These are phyloP conservation scores for Gila orcuttii DNA, from an alignment of 2,113 vertebrate genomes.

Conservation along the genomic window DNA sequence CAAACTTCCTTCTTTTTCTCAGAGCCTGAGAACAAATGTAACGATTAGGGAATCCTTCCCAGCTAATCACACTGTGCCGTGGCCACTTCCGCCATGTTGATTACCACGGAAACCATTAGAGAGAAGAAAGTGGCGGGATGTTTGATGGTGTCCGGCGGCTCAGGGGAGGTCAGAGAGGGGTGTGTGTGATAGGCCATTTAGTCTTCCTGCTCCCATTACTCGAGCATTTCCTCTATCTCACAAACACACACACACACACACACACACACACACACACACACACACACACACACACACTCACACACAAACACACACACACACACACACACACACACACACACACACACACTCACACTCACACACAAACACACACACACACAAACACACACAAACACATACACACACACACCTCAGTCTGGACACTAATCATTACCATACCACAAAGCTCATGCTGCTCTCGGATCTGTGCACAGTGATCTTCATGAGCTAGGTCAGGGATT, in stretches of 20 bases:
- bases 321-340: slow-evolving; percentile 65
- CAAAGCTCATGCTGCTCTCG: background rate
- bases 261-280: background rate
- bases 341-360: no score
- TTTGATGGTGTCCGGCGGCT: slow-evolving; percentile 83
- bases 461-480: background rate
- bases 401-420: slow-evolving; percentile 58
- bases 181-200: slow-evolving; percentile 84
- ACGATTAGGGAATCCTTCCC: slow-evolving; percentile 81
- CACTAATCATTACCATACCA: slow-evolving; percentile 84
- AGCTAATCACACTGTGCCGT: slow-evolving; percentile 80
- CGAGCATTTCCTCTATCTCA: slow-evolving; percentile 81
- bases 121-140: slow-evolving; percentile 86
- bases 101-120: slow-evolving; percentile 90
- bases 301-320: background rate
- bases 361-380: background rate
- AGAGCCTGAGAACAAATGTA: slow-evolving; percentile 76
- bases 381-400: slow-evolving; percentile 55
- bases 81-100: slow-evolving; percentile 83
- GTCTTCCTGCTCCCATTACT: slow-evolving; percentile 83
- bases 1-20: slow-evolving; percentile 64
- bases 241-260: slow-evolving; percentile 64
- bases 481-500: background rate
- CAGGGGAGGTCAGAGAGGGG: slow-evolving; percentile 83
- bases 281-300: slow-evolving; percentile 58